Conservation (phyloP, 2,113 vertebrate genomes). For the Tragelaphus buxtoni region DNA sequence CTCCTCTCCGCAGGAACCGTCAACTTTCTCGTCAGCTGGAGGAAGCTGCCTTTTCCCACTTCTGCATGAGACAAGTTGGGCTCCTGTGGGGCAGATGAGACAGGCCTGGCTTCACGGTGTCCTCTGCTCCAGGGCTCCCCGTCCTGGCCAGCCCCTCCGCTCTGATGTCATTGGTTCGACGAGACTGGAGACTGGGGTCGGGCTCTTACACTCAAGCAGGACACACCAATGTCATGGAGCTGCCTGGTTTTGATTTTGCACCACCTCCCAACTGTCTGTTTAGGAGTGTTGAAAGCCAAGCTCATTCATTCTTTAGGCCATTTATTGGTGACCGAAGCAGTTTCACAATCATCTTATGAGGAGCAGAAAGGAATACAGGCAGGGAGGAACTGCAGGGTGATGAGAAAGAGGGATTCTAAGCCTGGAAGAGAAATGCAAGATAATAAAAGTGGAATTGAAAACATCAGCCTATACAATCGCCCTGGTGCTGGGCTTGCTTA, state of each 20-base stretch:
- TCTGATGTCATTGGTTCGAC: neutral
- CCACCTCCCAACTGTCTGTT: constrained; percentile 32
- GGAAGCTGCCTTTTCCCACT: neutral
- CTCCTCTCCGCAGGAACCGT: rapidly evolving
- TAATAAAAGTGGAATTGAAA: constrained; percentile 15
- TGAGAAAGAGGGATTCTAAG: neutral
- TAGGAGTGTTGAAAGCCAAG: constrained; percentile 17
- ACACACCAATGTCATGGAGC: neutral
- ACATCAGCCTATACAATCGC: neutral
- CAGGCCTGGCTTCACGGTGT: rapidly evolving
- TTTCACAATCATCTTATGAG: constrained; percentile 5
- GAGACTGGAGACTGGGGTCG: neutral
- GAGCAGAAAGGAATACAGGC: neutral
- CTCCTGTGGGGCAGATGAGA: too few species aligned
- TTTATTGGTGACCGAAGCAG: neutral
- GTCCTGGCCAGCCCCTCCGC: neutral
- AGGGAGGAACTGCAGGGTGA: neutral
- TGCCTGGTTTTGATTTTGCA: constrained; percentile 28
- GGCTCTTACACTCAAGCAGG: neutral
- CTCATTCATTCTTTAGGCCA: constrained; percentile 44
- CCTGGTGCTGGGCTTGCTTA: neutral
- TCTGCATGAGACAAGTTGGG: rapidly evolving
- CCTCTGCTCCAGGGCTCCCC: neutral
- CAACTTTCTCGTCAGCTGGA: neutral
- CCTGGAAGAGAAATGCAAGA: neutral